Conservation (phyloP, 2,797 vertebrate genomes). For the Chaetophractus vellerosus region DNA sequence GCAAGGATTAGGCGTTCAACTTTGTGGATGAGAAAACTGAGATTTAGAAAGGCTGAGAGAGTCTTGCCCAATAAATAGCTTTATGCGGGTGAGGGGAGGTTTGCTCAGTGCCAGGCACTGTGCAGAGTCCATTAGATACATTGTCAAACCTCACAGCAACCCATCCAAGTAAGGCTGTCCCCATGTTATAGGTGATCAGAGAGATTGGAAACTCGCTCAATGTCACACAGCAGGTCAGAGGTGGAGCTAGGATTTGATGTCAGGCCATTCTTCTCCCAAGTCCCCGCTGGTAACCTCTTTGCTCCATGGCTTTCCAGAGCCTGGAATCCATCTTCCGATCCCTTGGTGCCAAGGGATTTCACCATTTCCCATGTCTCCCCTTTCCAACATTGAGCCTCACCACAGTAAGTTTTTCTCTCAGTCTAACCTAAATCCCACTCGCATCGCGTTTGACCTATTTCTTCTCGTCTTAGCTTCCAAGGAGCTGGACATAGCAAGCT, state of each 20-base stretch:
- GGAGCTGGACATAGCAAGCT: background rate
- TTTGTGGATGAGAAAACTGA: background rate
- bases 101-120: rapidly evolving
- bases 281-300: background rate
- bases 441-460: background rate
- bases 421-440: background rate
- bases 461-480: background rate
- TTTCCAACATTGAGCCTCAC: background rate
- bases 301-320: background rate
- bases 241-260: background rate
- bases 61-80: background rate
- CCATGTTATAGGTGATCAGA: background rate
- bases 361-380: background rate
- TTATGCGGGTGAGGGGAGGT: background rate
- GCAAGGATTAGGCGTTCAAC: background rate
- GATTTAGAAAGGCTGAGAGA: background rate
- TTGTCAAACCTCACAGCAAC: background rate
- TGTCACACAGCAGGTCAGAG: background rate
- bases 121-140: background rate
- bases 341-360: background rate
- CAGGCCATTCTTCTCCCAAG: rapidly evolving
- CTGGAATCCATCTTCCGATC: background rate
- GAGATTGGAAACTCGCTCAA: background rate
- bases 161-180: rapidly evolving
- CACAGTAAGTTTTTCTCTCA: background rate